Evolutionary conservation across 2,888 invertebrate genomes (phyloP), one percentile per base, ranked within the genome.

Genomic region (Lamellibrachia columna): DNA sequence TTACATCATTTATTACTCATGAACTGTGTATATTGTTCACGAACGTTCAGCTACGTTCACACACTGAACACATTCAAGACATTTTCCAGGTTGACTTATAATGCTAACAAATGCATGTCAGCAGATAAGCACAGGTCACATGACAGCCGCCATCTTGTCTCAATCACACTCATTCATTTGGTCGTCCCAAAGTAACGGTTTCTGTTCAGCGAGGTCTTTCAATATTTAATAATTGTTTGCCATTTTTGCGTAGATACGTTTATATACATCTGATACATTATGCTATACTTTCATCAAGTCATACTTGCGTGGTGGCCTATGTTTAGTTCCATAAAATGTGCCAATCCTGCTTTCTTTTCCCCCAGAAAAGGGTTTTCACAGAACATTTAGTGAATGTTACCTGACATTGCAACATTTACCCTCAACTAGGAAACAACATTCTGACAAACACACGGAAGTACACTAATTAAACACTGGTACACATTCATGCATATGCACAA

Each of bases 231-330:
- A 60, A 60, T 60, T 15, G 75, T 75, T 75, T 75, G 75, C 75
- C 75, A 22, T 3, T 75, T 75, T 75, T 75, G 75, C n/a, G 75
- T 75, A 75, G 75, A 75, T 75, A 75, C 75, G n/a, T 75, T 75
- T 75, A 75, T 75, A 75, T 75, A 75, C 75, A 75, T 15, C n/a
- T 22, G 22, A 75, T 75, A n/a, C 75, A 75, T 22, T 75, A 75
- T 75, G 75, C 75, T 75, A 75, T 75, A 75, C 75, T 75, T 75
- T 75, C 75, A 75, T 75, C 75, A 75, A 75, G 75, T 75, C n/a
- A 75, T 75, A 75, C 75, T 75, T 75, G 22, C 22, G 75, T 75
- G 75, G 75, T 22, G 22, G 75, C 75, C 75, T 40, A 75, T 22
- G 75, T 15, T 22, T 75, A 75, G 22, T 75, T 75, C 75, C 75